Evolutionary conservation across 2,888 invertebrate genomes (phyloP).

Genomic region (Drosophila vallismaia): DNA sequence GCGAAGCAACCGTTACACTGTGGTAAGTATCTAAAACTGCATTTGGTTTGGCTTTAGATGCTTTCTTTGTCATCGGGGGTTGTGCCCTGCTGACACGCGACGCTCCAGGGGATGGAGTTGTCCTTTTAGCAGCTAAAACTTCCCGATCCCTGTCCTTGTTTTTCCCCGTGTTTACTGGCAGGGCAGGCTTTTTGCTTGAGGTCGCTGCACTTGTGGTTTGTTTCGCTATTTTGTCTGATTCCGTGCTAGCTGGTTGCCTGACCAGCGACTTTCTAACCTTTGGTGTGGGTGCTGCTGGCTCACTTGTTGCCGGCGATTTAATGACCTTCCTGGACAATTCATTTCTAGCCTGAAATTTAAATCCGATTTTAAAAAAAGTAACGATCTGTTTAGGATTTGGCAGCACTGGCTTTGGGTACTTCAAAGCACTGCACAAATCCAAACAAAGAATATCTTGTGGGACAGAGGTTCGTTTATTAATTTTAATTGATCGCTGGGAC

Average conservation of each 20-base stretch:
- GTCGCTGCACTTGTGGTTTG: conserved; percentile 30
- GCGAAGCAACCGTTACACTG: conserved; percentile 83
- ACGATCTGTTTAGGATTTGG: not conserved
- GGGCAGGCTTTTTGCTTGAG: conserved; percentile 42
- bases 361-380: conserved; percentile 9
- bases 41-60: conserved; percentile 71
- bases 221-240: conserved; percentile 54
- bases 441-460: conserved; percentile 16
- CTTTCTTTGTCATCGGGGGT: conserved; percentile 10
- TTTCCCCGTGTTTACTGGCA: conserved; percentile 34
- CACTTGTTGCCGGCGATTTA: conserved; percentile 57
- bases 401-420: conserved; percentile 37
- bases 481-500: conserved; percentile 40
- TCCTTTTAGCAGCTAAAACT: conserved; percentile 33
- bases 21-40: conserved; percentile 81
- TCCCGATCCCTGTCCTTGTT: conserved; percentile 48
- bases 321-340: conserved; percentile 50
- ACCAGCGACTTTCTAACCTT: conserved; percentile 36
- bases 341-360: conserved; percentile 47
- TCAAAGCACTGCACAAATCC: conserved; percentile 14
- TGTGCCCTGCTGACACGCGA: conserved; percentile 50
- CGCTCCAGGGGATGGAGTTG: conserved; percentile 58
- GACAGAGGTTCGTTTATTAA: conserved; percentile 31
- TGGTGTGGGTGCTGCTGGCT: conserved; percentile 10
- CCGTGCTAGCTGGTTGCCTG: conserved; percentile 52